Evolutionary conservation across 1,140 invertebrate species (phyloP), one percentile per base, ranked within the genome.

Genomic region (Drosophila teissieri): DNA sequence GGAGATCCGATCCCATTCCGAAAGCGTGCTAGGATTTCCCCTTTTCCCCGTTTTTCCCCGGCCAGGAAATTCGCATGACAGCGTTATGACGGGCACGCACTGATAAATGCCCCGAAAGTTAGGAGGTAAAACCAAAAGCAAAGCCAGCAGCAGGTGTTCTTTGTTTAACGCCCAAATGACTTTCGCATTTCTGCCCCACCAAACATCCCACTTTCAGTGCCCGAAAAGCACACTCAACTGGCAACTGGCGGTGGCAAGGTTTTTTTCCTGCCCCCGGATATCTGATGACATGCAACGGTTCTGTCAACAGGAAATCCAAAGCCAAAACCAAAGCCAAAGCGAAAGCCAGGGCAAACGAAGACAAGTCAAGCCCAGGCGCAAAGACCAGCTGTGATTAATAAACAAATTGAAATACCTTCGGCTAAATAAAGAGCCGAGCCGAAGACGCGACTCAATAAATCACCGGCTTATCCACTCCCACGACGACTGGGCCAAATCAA

Each of bases 391-490:
- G 65, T 78, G 65, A 73, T 78, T 78, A 78, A 78, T 78, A 78
- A 78, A 57, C 58, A 72, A 72, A 78, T 78, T 79, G 68, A 67
- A 78, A 76, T 76, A 69, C 34, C 58, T 57, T 65, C 54, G 48
- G 49, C 73, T 42, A 53, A 76, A 76, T 75, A 55, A 74, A 75
- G 51, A 49, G 51, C 36, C 54, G 51, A 49, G 51, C 36, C 54
- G 14, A 39, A 67, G 73, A 76, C 73, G 73, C 72, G 73, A 76
- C 73, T 76, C 72, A 76, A 76, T 76, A 76, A 76, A 76, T 76
- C 73, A 76, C 73, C 75, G 55, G 68, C 69, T 73, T 73, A 73
- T 73, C 69, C 69, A 72, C 69, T 70, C 46, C 73, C 48, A 42
- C 53, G 54, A 14, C 61, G 54, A 15, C 61, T 42, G 42, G 62